Conservation (phyloP, 1,140 invertebrate species). For the Aphelenchoides besseyi region DNA sequence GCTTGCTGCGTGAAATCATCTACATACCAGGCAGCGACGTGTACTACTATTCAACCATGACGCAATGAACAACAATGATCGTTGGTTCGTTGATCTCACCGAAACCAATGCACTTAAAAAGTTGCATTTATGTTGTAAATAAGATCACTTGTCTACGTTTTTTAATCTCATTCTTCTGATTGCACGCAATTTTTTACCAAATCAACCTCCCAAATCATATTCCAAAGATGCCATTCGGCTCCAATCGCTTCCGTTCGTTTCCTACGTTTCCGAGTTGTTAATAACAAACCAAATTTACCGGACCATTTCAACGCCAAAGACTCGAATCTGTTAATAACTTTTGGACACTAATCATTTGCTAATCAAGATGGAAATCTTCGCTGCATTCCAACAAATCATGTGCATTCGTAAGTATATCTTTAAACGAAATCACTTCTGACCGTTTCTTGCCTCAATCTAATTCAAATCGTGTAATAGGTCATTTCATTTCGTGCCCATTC, state of each 20-base stretch:
- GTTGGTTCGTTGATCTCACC: not conserved
- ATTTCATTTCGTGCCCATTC: too few relatives aligned
- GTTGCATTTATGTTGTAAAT: conserved; percentile 1
- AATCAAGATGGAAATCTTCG: not conserved
- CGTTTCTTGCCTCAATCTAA: too few relatives aligned
- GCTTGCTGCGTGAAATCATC: conserved; percentile 7
- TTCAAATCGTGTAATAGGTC: too few relatives aligned
- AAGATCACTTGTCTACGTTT: not conserved
- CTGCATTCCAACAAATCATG: not conserved
- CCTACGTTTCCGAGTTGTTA: too few relatives aligned
- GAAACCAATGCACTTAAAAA: not conserved
- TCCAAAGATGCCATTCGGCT: too few relatives aligned
- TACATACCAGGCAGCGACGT: not conserved
- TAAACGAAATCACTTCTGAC: too few relatives aligned
- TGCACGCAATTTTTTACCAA: not conserved
- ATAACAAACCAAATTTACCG: too few relatives aligned
- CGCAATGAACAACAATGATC: not conserved
- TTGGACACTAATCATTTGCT: not conserved
- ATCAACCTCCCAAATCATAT: not conserved
- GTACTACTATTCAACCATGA: conserved; percentile 18
- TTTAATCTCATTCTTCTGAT: not conserved
- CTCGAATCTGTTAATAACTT: not conserved
- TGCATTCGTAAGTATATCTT: too few relatives aligned
- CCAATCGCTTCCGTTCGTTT: not conserved
- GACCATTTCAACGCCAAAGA: not conserved